Evolutionary conservation across 2,888 invertebrate species (phyloP).

Genomic region (Xanthorhoe spadicearia): DNA sequence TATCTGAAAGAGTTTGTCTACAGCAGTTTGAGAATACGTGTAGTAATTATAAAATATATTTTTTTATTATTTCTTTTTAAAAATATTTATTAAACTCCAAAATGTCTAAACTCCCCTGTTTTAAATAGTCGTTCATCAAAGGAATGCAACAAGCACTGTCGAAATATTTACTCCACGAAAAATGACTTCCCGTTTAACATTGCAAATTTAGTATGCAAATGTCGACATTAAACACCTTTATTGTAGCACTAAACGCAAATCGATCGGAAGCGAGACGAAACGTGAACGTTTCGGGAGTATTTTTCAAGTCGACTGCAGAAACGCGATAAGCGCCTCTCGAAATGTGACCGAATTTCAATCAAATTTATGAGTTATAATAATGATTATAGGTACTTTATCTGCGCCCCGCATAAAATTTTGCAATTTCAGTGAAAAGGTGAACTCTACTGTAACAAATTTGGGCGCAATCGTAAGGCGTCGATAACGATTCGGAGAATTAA

Average conservation of each 20-base stretch:
- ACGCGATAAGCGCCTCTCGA: constrained; percentile 77
- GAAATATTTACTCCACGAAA: constrained; percentile 48
- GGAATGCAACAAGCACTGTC: constrained; percentile 48
- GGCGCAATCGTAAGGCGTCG: constrained; percentile 80
- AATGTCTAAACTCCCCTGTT: constrained; percentile 12
- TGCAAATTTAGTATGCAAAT: constrained; percentile 72
- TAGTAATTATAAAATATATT: no score
- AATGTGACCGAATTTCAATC: constrained; percentile 84
- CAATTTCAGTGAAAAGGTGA: constrained; percentile 83
- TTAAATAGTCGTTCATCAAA: constrained; percentile 37
- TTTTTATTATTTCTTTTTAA: no score
- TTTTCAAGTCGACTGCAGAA: constrained; percentile 82
- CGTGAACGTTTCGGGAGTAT: constrained; percentile 72
- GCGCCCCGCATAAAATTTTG: constrained; percentile 77
- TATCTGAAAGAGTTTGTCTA: no score
- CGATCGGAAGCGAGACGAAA: constrained; percentile 74
- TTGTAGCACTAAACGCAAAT: constrained; percentile 78
- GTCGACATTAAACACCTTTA: constrained; percentile 74
- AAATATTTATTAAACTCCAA: background rate
- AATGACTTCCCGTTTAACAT: constrained; percentile 58
- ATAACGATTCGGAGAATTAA: constrained; percentile 82
- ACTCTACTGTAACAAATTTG: constrained; percentile 82
- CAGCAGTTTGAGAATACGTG: no score
- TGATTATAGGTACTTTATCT: constrained; percentile 83
- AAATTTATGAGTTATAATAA: constrained; percentile 84